Percentiles rank a stretch among this genome's conserved stretches.
Conservation (phyloP, 2,797 vertebrate species). For the Huso huso region DNA sequence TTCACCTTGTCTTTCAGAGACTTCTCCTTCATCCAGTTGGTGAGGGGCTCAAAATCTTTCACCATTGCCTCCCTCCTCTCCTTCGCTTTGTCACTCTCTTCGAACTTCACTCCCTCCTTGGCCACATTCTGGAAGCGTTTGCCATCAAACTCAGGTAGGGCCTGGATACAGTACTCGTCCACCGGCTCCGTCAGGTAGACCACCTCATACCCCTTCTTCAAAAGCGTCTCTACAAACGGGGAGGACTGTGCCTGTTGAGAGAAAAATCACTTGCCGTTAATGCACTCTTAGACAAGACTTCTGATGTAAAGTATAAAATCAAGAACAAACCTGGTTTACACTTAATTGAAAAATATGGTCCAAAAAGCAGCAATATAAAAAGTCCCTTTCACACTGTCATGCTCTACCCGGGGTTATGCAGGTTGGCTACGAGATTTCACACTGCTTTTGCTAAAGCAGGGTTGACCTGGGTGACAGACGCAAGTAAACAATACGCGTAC, state of each 20-base stretch:
- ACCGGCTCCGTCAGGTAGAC: slow-evolving; percentile 95
- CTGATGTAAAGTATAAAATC: too few species aligned
- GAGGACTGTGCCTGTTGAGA: slow-evolving; percentile 80
- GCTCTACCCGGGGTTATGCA: too few species aligned
- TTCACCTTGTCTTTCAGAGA: slow-evolving; percentile 86
- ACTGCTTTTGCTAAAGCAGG: too few species aligned
- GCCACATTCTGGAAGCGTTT: slow-evolving; percentile 97
- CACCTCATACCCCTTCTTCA: slow-evolving; percentile 98
- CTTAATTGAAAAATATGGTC: too few species aligned
- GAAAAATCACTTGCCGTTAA: slow-evolving; percentile 4
- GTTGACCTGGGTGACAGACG: too few species aligned
- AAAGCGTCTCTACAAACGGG: slow-evolving; percentile 86
- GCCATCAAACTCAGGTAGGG: slow-evolving; percentile 90
- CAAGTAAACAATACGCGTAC: too few species aligned
- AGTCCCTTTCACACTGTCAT: too few species aligned
- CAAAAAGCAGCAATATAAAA: too few species aligned
- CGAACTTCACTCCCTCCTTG: slow-evolving; percentile 93
- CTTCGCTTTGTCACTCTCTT: slow-evolving; percentile 90
- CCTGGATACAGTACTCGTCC: slow-evolving; percentile 97
- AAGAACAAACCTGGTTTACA: neutral
- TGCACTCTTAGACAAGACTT: neutral
- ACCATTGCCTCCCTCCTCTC: slow-evolving; percentile 81
- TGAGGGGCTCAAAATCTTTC: slow-evolving; percentile 91
- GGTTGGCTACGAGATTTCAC: too few species aligned
- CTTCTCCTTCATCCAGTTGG: slow-evolving; percentile 94